Conservation (phyloP, 2,888 invertebrate genomes). For the Epirrhoe tristata region DNA sequence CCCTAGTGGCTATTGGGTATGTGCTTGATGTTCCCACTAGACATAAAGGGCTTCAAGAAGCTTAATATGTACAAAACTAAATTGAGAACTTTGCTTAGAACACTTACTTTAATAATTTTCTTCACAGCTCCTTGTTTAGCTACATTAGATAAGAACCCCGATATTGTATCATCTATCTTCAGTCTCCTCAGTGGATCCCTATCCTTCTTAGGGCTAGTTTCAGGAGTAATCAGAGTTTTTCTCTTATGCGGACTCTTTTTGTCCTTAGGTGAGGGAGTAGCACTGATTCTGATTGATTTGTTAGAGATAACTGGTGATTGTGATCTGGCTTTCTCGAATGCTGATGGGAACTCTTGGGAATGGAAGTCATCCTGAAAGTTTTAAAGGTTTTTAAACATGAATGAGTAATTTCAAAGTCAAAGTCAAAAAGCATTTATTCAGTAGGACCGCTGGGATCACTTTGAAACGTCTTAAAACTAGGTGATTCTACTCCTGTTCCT, state of each 20-base stretch:
- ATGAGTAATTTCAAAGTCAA: no score
- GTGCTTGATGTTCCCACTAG: no score
- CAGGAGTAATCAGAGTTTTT: constrained; percentile 54
- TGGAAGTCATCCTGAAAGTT: constrained; percentile 54
- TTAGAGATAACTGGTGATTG: constrained; percentile 48
- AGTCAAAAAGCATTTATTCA: no score
- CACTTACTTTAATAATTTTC: constrained; percentile 54
- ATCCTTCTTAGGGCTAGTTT: constrained; percentile 48
- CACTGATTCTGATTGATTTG: constrained; percentile 56
- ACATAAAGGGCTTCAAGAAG: no score
- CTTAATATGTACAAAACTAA: no score
- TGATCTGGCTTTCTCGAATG: constrained; percentile 46
- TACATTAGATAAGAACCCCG: constrained; percentile 56
- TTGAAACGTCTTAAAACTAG: no score
- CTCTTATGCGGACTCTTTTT: constrained; percentile 37
- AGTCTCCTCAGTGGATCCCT: constrained; percentile 62
- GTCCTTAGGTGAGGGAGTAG: constrained; percentile 54
- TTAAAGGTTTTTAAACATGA: background rate
- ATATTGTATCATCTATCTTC: constrained; percentile 59
- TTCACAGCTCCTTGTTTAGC: constrained; percentile 56
- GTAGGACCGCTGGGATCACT: no score
- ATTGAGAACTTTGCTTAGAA: background rate
- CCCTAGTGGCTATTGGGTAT: no score
- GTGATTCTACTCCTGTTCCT: no score
- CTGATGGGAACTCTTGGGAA: constrained; percentile 48